Conservation (phyloP, 1,140 invertebrate genomes). For the Zaprionus ornatus region DNA sequence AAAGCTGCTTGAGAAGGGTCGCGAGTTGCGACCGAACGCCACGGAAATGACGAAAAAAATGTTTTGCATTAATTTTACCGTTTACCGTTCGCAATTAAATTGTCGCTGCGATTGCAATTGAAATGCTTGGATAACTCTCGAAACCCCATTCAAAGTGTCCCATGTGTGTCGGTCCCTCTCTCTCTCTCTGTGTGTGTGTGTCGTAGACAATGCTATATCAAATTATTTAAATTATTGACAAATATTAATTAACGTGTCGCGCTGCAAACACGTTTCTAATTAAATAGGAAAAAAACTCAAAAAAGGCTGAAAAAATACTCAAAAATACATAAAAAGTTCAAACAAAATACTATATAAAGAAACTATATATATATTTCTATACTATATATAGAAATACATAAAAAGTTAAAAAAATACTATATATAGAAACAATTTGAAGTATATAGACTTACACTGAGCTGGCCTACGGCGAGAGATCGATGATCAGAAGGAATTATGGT, state of each 20-base stretch:
- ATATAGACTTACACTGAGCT: background rate
- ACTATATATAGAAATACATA: background rate
- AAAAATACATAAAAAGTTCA: background rate
- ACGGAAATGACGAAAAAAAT: conserved; percentile 27
- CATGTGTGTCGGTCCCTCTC: background rate
- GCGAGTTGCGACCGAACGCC: conserved; percentile 6
- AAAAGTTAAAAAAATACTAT: background rate
- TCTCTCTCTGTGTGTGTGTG: background rate
- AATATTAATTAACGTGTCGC: conserved; percentile 27
- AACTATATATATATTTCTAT: too few relatives aligned
- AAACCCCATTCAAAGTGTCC: background rate
- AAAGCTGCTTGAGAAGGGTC: conserved; percentile 2
- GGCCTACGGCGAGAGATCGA: too few relatives aligned
- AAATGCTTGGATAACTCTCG: conserved; percentile 16
- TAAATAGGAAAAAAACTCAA: conserved; percentile 6
- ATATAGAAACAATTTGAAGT: background rate
- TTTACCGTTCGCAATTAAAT: conserved; percentile 32
- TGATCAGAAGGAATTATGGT: background rate
- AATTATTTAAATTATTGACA: conserved; percentile 33
- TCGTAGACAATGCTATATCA: conserved; percentile 6
- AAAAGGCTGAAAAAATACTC: background rate
- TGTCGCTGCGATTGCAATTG: conserved; percentile 15
- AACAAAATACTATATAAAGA: too few relatives aligned
- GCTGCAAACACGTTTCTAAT: conserved; percentile 34
- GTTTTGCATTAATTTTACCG: conserved; percentile 14